These are phyloP conservation scores for Rhagoletis zephyria DNA, from an alignment of 1,140 invertebrate species.

Conservation along the genomic window DNA sequence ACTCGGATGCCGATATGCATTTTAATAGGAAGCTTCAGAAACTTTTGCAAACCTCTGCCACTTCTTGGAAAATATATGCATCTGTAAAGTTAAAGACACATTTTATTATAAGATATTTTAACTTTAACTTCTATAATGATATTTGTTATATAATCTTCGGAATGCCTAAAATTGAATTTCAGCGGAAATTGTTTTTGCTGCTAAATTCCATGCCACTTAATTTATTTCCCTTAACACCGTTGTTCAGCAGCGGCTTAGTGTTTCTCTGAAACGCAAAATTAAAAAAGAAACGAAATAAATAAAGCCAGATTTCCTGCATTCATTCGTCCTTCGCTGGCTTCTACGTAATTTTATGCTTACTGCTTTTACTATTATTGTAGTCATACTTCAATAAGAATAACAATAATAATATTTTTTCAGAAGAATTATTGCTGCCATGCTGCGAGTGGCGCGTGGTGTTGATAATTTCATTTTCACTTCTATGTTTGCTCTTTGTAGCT, in stretches of 20 bases:
- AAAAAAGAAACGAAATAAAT: not conserved
- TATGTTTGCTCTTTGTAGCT: not conserved
- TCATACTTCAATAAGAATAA: slow-evolving; percentile 18
- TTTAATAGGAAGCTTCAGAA: no score
- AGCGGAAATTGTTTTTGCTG: no score
- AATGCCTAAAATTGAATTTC: no score
- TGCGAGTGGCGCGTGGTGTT: not conserved
- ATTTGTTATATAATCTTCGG: no score
- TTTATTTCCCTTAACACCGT: not conserved
- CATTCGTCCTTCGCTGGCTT: not conserved
- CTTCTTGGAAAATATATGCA: no score
- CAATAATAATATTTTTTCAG: slow-evolving; percentile 7
- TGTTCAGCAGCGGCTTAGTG: not conserved
- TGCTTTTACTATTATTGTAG: not conserved
- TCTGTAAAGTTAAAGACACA: no score
- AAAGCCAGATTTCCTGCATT: not conserved
- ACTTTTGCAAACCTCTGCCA: no score
- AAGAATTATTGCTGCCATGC: not conserved
- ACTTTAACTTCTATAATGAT: no score
- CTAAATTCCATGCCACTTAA: not conserved
- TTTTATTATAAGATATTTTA: no score
- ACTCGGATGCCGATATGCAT: no score
- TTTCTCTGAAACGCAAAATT: slow-evolving; percentile 3
- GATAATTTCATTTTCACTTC: not conserved
- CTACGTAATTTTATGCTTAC: slow-evolving; percentile 6